phyloP scores from a whole-genome alignment of 2,888 invertebrate genomes.

The Syrphus vitripennis region DNA sequence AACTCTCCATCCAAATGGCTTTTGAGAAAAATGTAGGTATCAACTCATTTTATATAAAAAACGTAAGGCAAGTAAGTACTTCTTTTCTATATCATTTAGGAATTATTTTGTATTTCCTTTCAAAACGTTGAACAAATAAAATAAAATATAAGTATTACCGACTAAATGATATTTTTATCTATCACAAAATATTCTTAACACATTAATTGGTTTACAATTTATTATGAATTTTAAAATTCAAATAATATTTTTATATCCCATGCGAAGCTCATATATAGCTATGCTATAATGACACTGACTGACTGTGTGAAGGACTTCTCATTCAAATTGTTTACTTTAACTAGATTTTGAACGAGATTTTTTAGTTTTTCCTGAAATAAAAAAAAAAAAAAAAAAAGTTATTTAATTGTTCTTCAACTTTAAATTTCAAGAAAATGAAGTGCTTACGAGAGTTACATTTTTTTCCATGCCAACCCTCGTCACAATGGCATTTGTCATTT shows the following conservation, averaged over 20 bases:
- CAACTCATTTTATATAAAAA: too few species aligned
- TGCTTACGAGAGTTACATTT: slow-evolving; percentile 89
- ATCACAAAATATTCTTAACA: slow-evolving; percentile 63
- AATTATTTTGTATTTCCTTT: not conserved
- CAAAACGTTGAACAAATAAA: not conserved
- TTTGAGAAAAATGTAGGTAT: too few species aligned
- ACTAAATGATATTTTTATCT: slow-evolving; percentile 65
- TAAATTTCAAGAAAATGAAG: not conserved
- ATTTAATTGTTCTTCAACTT: not conserved
- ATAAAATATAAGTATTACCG: slow-evolving; percentile 16
- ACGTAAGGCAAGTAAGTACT: too few species aligned
- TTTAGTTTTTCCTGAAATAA: slow-evolving; percentile 73
- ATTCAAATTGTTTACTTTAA: slow-evolving; percentile 24
- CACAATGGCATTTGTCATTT: slow-evolving; percentile 88
- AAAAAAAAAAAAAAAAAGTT: slow-evolving; percentile 21
- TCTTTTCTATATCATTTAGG: too few species aligned
- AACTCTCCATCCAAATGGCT: too few species aligned
- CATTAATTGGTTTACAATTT: slow-evolving; percentile 60
- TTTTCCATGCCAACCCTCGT: slow-evolving; percentile 91
- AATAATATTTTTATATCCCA: slow-evolving; percentile 41
- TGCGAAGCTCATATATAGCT: slow-evolving; percentile 50
- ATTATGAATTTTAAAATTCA: slow-evolving; percentile 56
- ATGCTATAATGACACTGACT: slow-evolving; percentile 61
- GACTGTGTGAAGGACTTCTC: slow-evolving; percentile 24
- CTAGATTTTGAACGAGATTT: slow-evolving; percentile 73